Base-by-base conservation (phyloP, 1,140 invertebrate genomes). In the Melipona quadrifasciata region DNA sequence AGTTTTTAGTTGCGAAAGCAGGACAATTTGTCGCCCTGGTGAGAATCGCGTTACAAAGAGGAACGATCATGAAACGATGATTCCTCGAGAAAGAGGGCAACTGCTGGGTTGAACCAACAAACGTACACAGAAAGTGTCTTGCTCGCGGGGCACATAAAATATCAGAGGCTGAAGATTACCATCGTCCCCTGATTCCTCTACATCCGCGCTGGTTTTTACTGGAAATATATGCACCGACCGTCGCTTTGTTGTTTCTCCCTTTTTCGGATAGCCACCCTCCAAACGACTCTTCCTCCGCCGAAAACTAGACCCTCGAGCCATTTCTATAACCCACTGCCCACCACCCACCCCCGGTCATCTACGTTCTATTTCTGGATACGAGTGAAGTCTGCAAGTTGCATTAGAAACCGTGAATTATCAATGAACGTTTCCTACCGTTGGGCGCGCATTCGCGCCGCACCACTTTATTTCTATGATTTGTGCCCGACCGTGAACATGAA, bases 161-260 rank as follows among this genome's bases (percentile, higher is more conserved):
- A 91, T 91, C 90, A 91, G 85, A 82, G 90, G 90, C 10, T 47
- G 90, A 91, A 91, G 90, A 91, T 91, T 91, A 91, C 90, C 89
- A 91, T 88, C 90, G 83, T 90, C 84, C 86, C 84, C 51, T 82
- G 61, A 78, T 79, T 88, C 82, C 87, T 79, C 86, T 84, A 75
- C 86, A 91, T 91, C 89, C 90, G 84, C 84, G 89, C 81, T 80
- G 89, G 89, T 91, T 91, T 91, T 91, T 91, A 90, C 90, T 80
- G 73, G 57, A 84, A 91, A 91, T 91, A 91, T 91, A 91, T 91
- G 90, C 89, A 87, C 89, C 87, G 85, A 87, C 86, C 87, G 90
- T 87, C 90, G 90, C 89, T 91, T 91, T 91, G 89, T 92, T 90
- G 90, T 88, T 91, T 86, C 57, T 78, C 74, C n/a, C 70, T 77